Evolutionary conservation across 2,113 vertebrate genomes (phyloP).

Genomic region (Mustela nigripes): DNA sequence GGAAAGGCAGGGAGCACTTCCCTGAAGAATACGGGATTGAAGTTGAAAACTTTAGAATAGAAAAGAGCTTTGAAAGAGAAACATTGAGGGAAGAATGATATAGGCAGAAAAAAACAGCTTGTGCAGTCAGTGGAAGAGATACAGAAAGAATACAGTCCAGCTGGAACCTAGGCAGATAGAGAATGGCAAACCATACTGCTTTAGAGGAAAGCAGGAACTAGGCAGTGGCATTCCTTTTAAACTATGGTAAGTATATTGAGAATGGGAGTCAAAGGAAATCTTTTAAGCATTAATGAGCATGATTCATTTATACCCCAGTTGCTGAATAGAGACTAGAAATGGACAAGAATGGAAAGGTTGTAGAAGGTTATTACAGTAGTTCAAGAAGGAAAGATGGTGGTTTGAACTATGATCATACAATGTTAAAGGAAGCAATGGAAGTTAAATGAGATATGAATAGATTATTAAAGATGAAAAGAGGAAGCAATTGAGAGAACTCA

Average conservation of each 20-base stretch:
- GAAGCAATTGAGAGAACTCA: not conserved
- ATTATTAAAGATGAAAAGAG: not conserved
- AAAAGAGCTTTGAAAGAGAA: not conserved
- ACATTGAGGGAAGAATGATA: not conserved
- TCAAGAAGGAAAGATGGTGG: not conserved
- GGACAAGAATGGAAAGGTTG: not conserved
- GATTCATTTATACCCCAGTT: not conserved
- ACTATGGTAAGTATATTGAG: not conserved
- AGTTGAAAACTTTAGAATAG: not conserved
- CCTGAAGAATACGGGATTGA: not conserved
- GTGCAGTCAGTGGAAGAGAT: not conserved
- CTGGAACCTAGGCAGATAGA: accelerated
- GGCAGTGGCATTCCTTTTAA: not conserved
- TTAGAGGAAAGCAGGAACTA: not conserved
- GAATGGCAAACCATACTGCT: no score
- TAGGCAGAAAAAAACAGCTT: not conserved
- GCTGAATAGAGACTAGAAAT: not conserved
- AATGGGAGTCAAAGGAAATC: not conserved
- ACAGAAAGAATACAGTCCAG: not conserved
- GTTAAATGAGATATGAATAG: no score
- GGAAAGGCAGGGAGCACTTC: not conserved
- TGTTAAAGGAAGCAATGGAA: not conserved
- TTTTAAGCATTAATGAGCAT: not conserved
- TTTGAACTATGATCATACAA: not conserved
- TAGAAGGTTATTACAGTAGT: not conserved